phyloP scores from a whole-genome alignment of 2,888 invertebrate genomes.

The Macrosoma leucophasiata region DNA sequence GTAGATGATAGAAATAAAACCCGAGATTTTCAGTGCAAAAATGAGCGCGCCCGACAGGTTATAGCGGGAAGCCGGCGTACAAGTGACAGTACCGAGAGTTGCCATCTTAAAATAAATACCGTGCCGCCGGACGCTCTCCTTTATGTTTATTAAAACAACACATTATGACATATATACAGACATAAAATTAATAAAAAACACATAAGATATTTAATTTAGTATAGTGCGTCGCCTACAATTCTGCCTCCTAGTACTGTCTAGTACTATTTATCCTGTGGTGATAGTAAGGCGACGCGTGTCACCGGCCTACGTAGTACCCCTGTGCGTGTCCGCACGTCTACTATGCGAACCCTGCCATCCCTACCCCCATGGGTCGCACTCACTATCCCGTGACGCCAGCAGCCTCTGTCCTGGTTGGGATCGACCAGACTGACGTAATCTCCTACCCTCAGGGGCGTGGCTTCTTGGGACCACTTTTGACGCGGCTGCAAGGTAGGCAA shows the following conservation, averaged over 20 bases:
- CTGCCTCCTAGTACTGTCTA: no score
- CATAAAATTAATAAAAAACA: no score
- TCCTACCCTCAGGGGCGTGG: constrained; percentile 7
- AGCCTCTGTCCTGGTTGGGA: constrained; percentile 5
- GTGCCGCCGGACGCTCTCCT: no score
- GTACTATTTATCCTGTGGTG: constrained; percentile 10
- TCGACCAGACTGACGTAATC: constrained; percentile 16
- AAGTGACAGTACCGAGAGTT: no score
- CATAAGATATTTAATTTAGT: no score
- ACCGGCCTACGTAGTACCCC: constrained; percentile 11
- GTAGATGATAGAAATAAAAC: no score
- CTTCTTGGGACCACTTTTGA: constrained; percentile 9
- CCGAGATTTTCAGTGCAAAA: no score
- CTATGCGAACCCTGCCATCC: constrained; percentile 9
- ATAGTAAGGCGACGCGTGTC: constrained; percentile 15
- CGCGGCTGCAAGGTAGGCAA: constrained; percentile 15
- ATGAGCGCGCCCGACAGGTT: no score
- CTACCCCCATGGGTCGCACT: constrained; percentile 9
- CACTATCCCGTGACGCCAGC: constrained; percentile 12
- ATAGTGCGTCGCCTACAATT: constrained; percentile 13
- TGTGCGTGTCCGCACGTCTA: constrained; percentile 13
- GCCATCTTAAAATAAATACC: no score
- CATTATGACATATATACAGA: no score
- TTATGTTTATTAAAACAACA: no score
- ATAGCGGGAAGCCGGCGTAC: no score